Percentiles rank a stretch among this genome's conserved stretches.
These are phyloP conservation scores for Silurus asotus DNA, from an alignment of 2,113 vertebrate species.

Conservation along the genomic window DNA sequence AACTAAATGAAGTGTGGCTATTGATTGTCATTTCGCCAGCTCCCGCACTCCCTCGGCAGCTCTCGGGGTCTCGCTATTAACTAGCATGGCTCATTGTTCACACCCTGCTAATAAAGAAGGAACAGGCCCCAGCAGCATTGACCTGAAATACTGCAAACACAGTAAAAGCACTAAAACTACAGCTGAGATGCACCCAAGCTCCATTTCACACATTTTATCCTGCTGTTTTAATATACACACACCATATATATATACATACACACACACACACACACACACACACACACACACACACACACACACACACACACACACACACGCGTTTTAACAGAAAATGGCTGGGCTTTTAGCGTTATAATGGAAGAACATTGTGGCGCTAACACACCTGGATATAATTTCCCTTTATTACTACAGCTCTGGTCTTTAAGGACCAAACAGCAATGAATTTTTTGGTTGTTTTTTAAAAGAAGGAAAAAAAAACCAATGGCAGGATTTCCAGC, in stretches of 20 bases:
- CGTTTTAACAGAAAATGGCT: neutral
- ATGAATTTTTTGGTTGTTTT: neutral
- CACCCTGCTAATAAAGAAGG: conserved; percentile 26
- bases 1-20: conserved; percentile 69
- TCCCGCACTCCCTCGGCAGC: conserved; percentile 52
- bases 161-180: neutral
- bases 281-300: too few relatives aligned
- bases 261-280: too few relatives aligned
- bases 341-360: neutral
- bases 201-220: neutral
- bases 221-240: neutral
- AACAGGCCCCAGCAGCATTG: conserved; percentile 10
- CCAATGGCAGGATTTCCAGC: neutral
- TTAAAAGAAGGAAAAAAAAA: neutral
- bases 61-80: conserved; percentile 55
- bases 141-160: conserved; percentile 20
- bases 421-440: neutral
- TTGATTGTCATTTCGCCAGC: conserved; percentile 66
- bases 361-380: neutral
- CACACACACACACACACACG: too few relatives aligned
- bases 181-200: neutral
- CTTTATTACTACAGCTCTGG: neutral
- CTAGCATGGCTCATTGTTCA: conserved; percentile 67
- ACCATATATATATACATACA: neutral
- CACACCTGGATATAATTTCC: neutral